phyloP scores from a whole-genome alignment of 2,113 vertebrate genomes.

The Neotoma lepida region DNA sequence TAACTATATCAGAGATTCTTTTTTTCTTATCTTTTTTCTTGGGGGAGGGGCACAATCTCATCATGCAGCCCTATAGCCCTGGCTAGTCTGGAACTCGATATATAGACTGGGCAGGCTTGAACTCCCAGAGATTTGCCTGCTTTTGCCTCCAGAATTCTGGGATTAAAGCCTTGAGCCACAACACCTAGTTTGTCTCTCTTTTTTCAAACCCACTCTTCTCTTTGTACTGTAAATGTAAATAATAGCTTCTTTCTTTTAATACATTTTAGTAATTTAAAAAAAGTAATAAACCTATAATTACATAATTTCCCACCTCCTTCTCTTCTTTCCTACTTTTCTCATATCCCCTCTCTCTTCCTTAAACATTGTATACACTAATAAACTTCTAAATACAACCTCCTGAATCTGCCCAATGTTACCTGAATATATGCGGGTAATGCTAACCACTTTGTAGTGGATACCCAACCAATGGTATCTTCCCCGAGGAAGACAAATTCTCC shows the following conservation, averaged over 20 bases:
- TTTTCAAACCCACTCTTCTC: background rate
- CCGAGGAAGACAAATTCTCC: background rate
- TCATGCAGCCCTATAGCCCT: background rate
- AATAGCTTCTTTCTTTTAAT: background rate
- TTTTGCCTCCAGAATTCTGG: background rate
- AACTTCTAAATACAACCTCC: background rate
- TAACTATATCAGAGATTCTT: constrained; percentile 25
- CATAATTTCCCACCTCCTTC: background rate
- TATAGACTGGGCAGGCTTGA: background rate
- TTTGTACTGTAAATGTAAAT: background rate
- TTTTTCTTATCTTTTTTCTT: background rate
- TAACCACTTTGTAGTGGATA: background rate
- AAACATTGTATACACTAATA: background rate
- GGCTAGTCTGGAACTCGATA: background rate
- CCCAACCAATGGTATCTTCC: background rate
- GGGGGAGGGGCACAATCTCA: background rate
- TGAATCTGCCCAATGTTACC: background rate
- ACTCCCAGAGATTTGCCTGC: background rate
- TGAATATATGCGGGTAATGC: background rate
- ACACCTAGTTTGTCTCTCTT: background rate
- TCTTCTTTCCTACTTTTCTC: background rate
- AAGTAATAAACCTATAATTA: background rate
- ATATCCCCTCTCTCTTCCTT: background rate
- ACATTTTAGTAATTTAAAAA: background rate
- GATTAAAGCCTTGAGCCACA: background rate